These are phyloP conservation scores for Pangasianodon gigas DNA, from an alignment of 2,113 vertebrate genomes.

Conservation along the genomic window DNA sequence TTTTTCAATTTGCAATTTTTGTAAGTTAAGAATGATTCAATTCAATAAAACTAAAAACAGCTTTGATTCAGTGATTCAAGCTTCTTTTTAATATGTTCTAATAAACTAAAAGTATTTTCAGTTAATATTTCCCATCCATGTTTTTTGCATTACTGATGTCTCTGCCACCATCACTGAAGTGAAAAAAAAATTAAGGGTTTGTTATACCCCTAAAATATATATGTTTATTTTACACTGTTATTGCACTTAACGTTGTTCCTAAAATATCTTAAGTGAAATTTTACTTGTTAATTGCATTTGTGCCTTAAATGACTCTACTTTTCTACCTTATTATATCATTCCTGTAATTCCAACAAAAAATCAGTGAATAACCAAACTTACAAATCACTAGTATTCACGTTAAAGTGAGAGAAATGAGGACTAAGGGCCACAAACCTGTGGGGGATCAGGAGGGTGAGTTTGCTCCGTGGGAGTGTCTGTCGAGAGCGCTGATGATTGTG, in stretches of 20 bases:
- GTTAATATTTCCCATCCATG: not conserved
- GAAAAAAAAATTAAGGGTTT: not conserved
- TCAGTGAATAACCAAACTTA: not conserved
- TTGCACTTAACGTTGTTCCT: not conserved
- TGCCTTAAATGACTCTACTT: not conserved
- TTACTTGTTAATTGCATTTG: not conserved
- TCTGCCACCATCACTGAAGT: not conserved
- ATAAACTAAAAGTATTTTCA: not conserved
- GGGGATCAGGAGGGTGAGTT: not conserved
- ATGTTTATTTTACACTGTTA: not conserved
- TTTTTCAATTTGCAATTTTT: not conserved
- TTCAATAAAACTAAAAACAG: not conserved
- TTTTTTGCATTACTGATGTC: not conserved
- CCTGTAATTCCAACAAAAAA: not conserved
- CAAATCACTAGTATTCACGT: not conserved
- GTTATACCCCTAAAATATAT: not conserved
- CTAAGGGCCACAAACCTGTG: constrained; percentile 30
- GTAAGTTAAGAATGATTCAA: not conserved
- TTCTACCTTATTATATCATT: not conserved
- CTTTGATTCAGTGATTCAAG: not conserved
- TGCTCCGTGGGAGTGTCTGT: not conserved
- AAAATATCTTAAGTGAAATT: not conserved
- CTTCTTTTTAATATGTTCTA: not conserved
- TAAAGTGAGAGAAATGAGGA: not conserved
- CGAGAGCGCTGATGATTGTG: not conserved